Evolutionary conservation across 2,888 invertebrate species (phyloP), one percentile per base, ranked within the genome.

Genomic region (Notocelia uddmanniana): DNA sequence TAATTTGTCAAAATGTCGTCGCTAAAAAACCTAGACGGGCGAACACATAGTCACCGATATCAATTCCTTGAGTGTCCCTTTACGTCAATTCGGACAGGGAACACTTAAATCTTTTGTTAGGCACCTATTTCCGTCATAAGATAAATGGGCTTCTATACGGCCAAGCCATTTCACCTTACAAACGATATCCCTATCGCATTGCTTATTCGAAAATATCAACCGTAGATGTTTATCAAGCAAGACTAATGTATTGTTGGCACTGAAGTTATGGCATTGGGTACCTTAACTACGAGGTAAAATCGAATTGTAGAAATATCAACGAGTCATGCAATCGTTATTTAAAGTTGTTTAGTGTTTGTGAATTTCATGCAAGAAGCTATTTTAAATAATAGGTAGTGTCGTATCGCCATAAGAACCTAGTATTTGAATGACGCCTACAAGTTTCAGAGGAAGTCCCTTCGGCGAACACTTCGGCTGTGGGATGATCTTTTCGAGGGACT

Each of bases 301-400:
- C 45, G 31, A 69, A 55, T 13, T 59, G n/a, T 19, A 41, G 55
- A 57, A 54, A 69, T 63, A 48, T 34, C 55, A 23, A 34, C 19
- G 18, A 23, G 48, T 50, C 69, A 69, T 48, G 69, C 55, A 9
- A 63, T 31, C 34, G 23, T 50, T 69, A 57, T 23, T 62, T 45
- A 6, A 45, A 34, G 13, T 69, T n/a, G n/a, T 54, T 50, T 48
- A 50, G 57, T 23, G 23, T 50, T 31, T 13, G 19, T 26, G 54
- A 41, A 58, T 50, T 68, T 68, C 37, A 59, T 60, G 68, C 68
- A 52, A 21, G 23, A 50, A 19, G 48, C 23, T 34, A 57, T 57
- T 57, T n/a, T 23, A 26, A 15, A 55, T n/a, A n/a, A n/a, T n/a
- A n/a, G n/a, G n/a, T 31, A 34, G n/a, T 8, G 54, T 54, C 15